Conservation (phyloP, 1,140 invertebrate species). For the Armadillidium nasatum region DNA sequence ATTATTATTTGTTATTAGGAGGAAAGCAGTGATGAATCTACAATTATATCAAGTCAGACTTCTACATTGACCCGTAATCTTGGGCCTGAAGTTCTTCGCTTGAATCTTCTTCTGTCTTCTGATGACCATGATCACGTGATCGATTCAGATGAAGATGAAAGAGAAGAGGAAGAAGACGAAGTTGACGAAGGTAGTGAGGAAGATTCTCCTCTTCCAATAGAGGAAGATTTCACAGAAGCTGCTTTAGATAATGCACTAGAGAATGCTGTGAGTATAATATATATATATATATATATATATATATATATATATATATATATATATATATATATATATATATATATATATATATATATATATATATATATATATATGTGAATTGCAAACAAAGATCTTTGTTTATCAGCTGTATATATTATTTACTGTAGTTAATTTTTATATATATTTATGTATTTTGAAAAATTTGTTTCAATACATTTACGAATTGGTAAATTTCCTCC, state of each 20-base stretch:
- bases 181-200: slow-evolving; percentile 36
- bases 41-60: slow-evolving; percentile 91
- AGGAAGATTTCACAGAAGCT: slow-evolving; percentile 29
- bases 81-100: slow-evolving; percentile 53
- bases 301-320: no score
- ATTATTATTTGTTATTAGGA: slow-evolving; percentile 57
- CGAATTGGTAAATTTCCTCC: no score
- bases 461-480: no score
- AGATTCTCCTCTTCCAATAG: background rate
- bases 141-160: slow-evolving; percentile 50
- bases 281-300: background rate
- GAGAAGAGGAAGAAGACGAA: slow-evolving; percentile 52
- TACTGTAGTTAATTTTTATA: no score
- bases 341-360: no score
- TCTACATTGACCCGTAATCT: slow-evolving; percentile 91
- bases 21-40: slow-evolving; percentile 93
- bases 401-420: no score
- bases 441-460: no score
- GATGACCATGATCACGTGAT: slow-evolving; percentile 41
- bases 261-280: slow-evolving; percentile 35
- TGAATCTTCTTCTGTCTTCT: slow-evolving; percentile 40
- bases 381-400: no score
- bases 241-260: slow-evolving; percentile 40
- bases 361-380: no score
- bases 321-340: no score